Conservation (phyloP, 37 sponge, comb jelly and placozoan genomes). For the Diacarnus erythraeanus region DNA sequence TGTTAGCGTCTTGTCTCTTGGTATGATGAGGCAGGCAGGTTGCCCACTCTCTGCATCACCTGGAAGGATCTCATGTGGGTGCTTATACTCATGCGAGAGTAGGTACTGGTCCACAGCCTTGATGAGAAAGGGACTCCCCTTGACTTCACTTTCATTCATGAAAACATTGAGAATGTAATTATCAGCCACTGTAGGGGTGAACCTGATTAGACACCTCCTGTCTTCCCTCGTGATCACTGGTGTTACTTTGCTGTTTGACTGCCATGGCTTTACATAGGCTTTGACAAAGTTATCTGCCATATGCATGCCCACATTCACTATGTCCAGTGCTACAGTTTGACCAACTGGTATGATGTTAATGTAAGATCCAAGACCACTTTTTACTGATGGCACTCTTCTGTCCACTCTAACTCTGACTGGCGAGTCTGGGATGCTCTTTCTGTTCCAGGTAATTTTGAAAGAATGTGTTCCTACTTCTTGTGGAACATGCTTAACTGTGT, state of each 20-base stretch:
- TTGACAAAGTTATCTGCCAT: neutral
- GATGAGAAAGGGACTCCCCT: slow-evolving; percentile 62
- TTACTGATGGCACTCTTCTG: slow-evolving; percentile 11
- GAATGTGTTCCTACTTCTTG: slow-evolving; percentile 35
- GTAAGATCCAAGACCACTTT: slow-evolving; percentile 5
- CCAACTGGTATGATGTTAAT: slow-evolving; percentile 15
- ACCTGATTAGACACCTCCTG: neutral
- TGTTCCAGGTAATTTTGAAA: slow-evolving; percentile 37
- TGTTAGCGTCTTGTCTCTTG: slow-evolving; percentile 1
- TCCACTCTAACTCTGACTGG: slow-evolving; percentile 44
- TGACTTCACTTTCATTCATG: slow-evolving; percentile 21
- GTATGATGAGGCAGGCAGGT: slow-evolving; percentile 30
- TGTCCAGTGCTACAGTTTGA: neutral
- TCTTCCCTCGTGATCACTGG: slow-evolving; percentile 12
- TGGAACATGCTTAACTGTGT: slow-evolving; percentile 37
- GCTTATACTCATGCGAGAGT: neutral
- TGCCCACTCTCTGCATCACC: slow-evolving; percentile 25
- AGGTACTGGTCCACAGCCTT: slow-evolving; percentile 13
- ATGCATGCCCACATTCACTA: slow-evolving; percentile 16
- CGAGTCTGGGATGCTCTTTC: slow-evolving; percentile 29
- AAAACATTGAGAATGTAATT: slow-evolving; percentile 29
- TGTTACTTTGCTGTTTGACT: neutral
- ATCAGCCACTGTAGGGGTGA: slow-evolving; percentile 24
- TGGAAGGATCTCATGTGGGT: neutral
- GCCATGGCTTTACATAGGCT: neutral